phyloP scores from a whole-genome alignment of 2,888 invertebrate species.

The Morpho achilles region DNA sequence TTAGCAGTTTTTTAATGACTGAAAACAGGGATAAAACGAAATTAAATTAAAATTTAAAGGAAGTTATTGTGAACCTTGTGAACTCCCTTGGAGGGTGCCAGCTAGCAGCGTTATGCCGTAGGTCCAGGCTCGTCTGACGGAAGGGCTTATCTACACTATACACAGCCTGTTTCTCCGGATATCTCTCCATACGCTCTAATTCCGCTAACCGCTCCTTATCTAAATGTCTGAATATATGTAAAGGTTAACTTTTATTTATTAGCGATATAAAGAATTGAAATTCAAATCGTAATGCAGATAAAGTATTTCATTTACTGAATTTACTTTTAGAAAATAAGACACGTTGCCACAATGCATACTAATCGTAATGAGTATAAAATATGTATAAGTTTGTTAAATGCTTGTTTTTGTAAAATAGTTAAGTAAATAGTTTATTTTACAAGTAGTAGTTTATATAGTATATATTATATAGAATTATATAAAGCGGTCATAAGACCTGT shows the following conservation, averaged over 20 bases:
- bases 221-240: slow-evolving; percentile 48
- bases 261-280: background rate
- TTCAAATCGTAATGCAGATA: background rate
- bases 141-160: slow-evolving; percentile 75
- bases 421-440: no score
- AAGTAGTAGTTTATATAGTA: no score
- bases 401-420: no score
- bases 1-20: no score
- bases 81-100: slow-evolving; percentile 74
- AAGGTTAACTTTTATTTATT: background rate
- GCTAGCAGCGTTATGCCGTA: slow-evolving; percentile 60
- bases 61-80: slow-evolving; percentile 50
- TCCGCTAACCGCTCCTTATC: slow-evolving; percentile 71
- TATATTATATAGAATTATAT: no score
- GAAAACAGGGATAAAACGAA: no score
- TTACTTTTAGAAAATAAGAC: no score
- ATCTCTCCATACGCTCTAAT: slow-evolving; percentile 69
- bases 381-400: no score
- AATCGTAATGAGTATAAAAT: no score
- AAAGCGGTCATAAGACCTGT: no score
- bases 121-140: slow-evolving; percentile 70
- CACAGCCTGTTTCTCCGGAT: slow-evolving; percentile 72
- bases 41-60: no score
- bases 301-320: background rate
- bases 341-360: no score